These are phyloP conservation scores for Anguilla japonica DNA, from an alignment of 2,113 vertebrate species.

Conservation along the genomic window DNA sequence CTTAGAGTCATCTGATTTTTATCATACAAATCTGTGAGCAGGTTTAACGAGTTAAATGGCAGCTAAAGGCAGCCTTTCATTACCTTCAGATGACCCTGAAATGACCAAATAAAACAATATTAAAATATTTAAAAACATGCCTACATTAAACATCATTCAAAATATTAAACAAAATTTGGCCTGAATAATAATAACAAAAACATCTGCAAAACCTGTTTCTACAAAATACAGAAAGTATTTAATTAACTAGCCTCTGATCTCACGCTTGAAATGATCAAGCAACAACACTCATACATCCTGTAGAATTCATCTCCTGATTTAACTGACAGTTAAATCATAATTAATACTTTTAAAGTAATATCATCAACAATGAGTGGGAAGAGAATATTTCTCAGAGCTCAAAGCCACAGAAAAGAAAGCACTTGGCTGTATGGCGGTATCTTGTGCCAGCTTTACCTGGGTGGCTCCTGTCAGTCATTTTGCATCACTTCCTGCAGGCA, in stretches of 20 bases:
- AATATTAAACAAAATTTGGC: too few relatives aligned
- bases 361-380: too few relatives aligned
- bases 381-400: too few relatives aligned
- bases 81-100: background rate
- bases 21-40: background rate
- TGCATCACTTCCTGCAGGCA: too few relatives aligned
- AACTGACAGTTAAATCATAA: background rate
- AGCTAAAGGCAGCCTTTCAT: background rate
- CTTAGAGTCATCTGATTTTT: background rate
- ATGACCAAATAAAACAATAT: background rate
- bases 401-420: too few relatives aligned
- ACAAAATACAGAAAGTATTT: background rate
- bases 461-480: too few relatives aligned
- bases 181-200: background rate
- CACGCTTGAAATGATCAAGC: background rate
- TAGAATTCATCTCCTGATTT: background rate
- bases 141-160: too few relatives aligned
- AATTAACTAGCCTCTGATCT: background rate
- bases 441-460: too few relatives aligned
- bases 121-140: background rate
- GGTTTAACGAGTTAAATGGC: background rate
- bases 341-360: too few relatives aligned
- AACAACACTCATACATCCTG: background rate
- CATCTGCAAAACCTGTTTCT: background rate
- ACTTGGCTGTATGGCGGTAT: too few relatives aligned